A percentile compares a stretch with the other conserved stretches of the same genome.
Conservation (phyloP, 2,113 vertebrate species). For the Tragelaphus buxtoni region DNA sequence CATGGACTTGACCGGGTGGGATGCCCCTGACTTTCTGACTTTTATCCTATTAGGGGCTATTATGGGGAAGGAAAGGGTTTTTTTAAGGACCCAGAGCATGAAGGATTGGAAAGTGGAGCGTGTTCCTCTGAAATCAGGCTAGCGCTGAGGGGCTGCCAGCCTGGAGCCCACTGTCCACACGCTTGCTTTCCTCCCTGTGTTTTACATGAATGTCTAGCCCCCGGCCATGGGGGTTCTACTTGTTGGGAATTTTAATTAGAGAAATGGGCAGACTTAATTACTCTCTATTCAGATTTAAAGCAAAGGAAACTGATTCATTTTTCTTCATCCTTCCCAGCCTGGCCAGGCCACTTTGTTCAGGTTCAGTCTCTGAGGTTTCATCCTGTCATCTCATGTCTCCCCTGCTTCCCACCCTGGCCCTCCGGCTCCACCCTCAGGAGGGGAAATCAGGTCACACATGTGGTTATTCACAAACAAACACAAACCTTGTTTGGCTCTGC, state of each 20-base stretch:
- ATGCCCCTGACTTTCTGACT: background rate
- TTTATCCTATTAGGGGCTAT: accelerated
- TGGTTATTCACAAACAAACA: conserved; percentile 20
- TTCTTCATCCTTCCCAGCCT: background rate
- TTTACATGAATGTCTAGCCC: background rate
- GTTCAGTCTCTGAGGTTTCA: background rate
- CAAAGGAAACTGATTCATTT: background rate
- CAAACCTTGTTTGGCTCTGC: background rate
- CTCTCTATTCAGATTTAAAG: conserved; percentile 15
- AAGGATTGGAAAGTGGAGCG: background rate
- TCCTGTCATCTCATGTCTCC: background rate
- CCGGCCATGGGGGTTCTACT: background rate
- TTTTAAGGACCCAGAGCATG: background rate
- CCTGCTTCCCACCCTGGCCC: background rate
- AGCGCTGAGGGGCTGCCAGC: accelerated
- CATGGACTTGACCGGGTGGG: accelerated
- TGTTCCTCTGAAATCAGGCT: background rate
- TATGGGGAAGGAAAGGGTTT: background rate
- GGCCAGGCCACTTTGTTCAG: background rate
- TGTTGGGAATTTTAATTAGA: conserved; percentile 33
- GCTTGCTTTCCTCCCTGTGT: background rate
- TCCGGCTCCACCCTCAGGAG: conserved; percentile 3
- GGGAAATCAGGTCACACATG: background rate
- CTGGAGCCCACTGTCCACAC: background rate
- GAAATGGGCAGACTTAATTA: background rate